A percentile compares a stretch with the other conserved stretches of the same genome.
Conservation (phyloP, 2,113 vertebrate species). For the Vimba vimba region DNA sequence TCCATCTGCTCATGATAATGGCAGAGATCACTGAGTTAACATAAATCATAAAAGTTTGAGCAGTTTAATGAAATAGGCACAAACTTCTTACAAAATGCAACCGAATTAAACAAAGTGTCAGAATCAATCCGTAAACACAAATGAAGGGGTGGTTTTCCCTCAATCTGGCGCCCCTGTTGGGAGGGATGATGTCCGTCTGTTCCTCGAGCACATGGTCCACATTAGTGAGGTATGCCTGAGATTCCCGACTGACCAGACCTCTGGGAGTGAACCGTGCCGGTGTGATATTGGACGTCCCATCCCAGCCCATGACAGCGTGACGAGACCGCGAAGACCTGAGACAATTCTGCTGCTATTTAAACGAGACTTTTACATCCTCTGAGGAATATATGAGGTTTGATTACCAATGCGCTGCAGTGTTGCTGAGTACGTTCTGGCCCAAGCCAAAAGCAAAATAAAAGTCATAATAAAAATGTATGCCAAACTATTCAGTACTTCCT, state of each 20-base stretch:
- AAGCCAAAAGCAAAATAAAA: not conserved
- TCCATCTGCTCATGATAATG: not conserved
- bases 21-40: not conserved
- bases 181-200: slow-evolving; percentile 29
- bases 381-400: not conserved
- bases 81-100: not conserved
- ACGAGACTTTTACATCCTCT: not conserved
- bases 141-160: not conserved
- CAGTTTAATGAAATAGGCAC: no score
- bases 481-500: not conserved
- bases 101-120: not conserved
- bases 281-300: slow-evolving; percentile 45
- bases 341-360: not conserved
- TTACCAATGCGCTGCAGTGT: not conserved
- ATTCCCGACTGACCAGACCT: slow-evolving; percentile 48
- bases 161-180: slow-evolving; percentile 46
- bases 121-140: not conserved
- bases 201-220: slow-evolving; percentile 51
- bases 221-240: slow-evolving; percentile 56
- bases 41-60: not conserved
- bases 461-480: not conserved
- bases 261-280: not conserved
- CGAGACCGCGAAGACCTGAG: not conserved
- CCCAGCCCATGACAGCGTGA: slow-evolving; percentile 16
- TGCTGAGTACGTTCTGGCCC: not conserved